These are phyloP conservation scores for Myotis myotis DNA, from an alignment of 2,797 vertebrate genomes.

Conservation along the genomic window DNA sequence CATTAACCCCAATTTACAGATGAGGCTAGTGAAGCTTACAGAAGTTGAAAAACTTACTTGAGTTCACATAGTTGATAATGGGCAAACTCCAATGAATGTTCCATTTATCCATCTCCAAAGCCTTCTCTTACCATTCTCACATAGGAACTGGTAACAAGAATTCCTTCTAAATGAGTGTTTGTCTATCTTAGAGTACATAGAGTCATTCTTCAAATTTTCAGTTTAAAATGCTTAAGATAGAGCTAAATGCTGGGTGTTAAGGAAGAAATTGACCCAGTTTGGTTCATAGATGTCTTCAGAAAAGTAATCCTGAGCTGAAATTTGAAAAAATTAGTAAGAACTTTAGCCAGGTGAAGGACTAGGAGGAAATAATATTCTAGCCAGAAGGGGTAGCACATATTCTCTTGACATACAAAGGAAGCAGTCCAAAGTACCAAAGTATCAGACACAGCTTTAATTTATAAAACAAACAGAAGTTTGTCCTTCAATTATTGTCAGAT, in stretches of 20 bases:
- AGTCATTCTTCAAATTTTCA: neutral
- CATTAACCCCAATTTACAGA: neutral
- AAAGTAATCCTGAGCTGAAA: neutral
- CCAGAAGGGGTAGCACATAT: neutral
- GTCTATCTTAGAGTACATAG: neutral
- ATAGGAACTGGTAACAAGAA: neutral
- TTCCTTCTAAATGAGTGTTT: neutral
- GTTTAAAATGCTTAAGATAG: neutral
- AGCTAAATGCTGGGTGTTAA: neutral
- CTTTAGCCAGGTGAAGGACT: neutral
- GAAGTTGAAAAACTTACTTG: neutral
- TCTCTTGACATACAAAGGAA: neutral
- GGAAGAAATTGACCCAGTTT: neutral
- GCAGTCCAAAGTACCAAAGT: neutral
- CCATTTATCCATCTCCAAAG: neutral
- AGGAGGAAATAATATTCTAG: neutral
- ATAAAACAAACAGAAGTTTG: neutral
- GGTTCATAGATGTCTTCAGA: neutral
- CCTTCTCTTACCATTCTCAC: neutral
- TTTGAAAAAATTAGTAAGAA: conserved; percentile 35
- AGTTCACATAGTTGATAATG: neutral
- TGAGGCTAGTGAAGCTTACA: neutral
- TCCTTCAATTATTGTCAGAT: neutral
- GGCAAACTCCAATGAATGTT: neutral
- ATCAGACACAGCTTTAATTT: neutral